These are phyloP conservation scores for Ochropacha duplaris DNA, from an alignment of 2,888 invertebrate genomes.

Conservation along the genomic window DNA sequence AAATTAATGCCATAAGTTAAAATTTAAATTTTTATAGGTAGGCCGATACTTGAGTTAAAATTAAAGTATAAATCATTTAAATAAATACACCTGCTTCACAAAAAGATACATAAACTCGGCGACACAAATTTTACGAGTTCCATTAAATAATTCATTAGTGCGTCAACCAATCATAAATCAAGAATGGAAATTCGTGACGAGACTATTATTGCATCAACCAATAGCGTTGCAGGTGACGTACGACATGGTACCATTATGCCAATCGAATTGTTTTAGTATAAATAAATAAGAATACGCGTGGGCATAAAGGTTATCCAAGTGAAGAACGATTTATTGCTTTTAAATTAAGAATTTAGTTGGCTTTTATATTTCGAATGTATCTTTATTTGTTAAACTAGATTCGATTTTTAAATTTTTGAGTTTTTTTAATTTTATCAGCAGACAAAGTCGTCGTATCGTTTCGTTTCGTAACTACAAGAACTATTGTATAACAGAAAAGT, in stretches of 20 bases:
- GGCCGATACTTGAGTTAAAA: too few relatives aligned
- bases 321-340: background rate
- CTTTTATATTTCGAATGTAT: background rate
- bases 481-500: too few relatives aligned
- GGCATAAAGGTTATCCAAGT: background rate
- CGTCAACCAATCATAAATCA: conserved; percentile 57
- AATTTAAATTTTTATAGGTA: too few relatives aligned
- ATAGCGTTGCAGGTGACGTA: conserved; percentile 24
- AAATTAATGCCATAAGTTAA: too few relatives aligned
- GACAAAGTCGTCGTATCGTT: too few relatives aligned
- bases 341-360: background rate
- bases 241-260: background rate
- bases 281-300: background rate
- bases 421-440: too few relatives aligned
- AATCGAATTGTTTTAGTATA: background rate
- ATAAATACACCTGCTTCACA: conserved; percentile 9
- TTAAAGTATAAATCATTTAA: background rate
- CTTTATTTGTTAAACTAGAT: too few relatives aligned
- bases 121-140: conserved; percentile 38
- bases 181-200: conserved; percentile 27
- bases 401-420: too few relatives aligned
- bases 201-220: conserved; percentile 35
- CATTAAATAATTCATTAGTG: conserved; percentile 54
- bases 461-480: too few relatives aligned
- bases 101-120: conserved; percentile 15